Conservation (phyloP, 1,140 invertebrate genomes). For the Nixonia krombeini region DNA sequence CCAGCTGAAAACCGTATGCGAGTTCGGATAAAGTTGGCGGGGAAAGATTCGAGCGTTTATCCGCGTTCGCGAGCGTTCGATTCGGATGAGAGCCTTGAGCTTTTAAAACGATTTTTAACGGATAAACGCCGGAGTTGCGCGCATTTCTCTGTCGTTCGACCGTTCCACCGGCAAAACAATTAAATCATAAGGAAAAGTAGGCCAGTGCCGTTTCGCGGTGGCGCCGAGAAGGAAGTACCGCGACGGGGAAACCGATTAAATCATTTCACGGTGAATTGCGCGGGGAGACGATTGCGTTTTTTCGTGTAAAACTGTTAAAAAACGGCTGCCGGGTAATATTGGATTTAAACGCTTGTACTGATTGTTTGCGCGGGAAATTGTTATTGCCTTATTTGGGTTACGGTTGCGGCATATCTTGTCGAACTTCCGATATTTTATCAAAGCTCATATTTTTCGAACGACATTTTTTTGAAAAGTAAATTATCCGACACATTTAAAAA, state of each 20-base stretch:
- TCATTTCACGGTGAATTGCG: constrained; percentile 28
- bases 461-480: too few relatives aligned
- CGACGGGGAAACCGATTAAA: constrained; percentile 41
- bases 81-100: constrained; percentile 5
- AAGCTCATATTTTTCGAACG: too few relatives aligned
- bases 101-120: constrained; percentile 10
- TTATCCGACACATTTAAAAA: too few relatives aligned
- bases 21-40: not conserved
- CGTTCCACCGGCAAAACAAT: constrained; percentile 50
- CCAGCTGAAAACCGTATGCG: not conserved
- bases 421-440: too few relatives aligned
- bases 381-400: constrained; percentile 14
- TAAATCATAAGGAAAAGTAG: constrained; percentile 53
- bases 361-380: constrained; percentile 9
- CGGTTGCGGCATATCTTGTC: too few relatives aligned
- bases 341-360: not conserved
- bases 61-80: not conserved
- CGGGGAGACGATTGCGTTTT: constrained; percentile 2
- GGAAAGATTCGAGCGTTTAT: constrained; percentile 1
- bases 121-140: not conserved
- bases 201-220: constrained; percentile 11
- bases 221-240: constrained; percentile 13
- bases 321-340: not conserved
- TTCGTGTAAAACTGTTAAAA: not conserved
- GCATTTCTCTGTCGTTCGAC: constrained; percentile 3